phyloP scores from a whole-genome alignment of 2,113 vertebrate species.

The Sula dactylatra region DNA sequence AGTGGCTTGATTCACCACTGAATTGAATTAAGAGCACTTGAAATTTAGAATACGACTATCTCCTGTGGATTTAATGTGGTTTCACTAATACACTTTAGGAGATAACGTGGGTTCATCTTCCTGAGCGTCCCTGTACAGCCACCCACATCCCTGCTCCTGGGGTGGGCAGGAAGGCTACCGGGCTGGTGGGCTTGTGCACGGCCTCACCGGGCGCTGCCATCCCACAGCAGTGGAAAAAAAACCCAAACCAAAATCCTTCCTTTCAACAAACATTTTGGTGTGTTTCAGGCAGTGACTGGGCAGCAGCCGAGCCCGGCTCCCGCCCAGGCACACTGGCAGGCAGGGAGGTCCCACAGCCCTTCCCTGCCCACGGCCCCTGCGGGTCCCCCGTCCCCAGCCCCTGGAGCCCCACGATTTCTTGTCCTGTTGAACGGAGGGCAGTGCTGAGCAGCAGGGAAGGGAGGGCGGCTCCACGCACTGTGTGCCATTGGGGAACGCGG shows the following conservation, averaged over 20 bases:
- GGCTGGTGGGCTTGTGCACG: fast-evolving
- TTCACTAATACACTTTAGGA: not conserved
- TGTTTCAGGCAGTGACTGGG: not conserved
- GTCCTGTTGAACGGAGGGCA: fast-evolving
- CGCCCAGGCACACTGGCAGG: fast-evolving
- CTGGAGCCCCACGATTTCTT: fast-evolving
- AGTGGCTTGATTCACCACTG: not conserved
- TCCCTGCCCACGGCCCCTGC: fast-evolving
- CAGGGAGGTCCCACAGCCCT: not conserved
- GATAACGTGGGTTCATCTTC: not conserved
- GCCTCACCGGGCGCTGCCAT: not conserved
- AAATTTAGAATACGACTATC: not conserved
- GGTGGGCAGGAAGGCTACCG: not conserved
- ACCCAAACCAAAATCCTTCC: not conserved
- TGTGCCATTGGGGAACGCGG: fast-evolving
- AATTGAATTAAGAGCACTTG: slow-evolving; percentile 1
- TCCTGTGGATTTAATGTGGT: not conserved
- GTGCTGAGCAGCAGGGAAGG: not conserved
- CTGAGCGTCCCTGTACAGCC: not conserved
- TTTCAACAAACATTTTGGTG: fast-evolving
- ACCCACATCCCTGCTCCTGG: fast-evolving
- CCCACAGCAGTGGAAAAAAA: not conserved
- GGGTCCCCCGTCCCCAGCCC: fast-evolving
- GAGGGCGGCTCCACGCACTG: fast-evolving
- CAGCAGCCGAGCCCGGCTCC: not conserved